Conservation (phyloP, 23 tunicate species). For the Trididemnum nubilum region DNA sequence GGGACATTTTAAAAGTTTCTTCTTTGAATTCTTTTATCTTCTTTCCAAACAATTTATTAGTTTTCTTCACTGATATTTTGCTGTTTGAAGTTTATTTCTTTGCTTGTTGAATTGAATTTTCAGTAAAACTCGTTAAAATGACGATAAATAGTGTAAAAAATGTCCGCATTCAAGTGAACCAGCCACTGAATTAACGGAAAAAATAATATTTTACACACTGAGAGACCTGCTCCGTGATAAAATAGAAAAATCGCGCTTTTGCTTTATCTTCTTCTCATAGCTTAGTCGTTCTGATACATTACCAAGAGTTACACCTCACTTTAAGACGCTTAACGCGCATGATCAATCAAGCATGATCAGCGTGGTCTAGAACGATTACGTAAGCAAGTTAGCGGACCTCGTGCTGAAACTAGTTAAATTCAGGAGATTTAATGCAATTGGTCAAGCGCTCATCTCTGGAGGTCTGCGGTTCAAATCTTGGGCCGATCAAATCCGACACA, state of each 20-base stretch:
- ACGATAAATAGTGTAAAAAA: slow-evolving; percentile 11
- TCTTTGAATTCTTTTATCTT: not conserved
- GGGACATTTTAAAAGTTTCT: slow-evolving; percentile 58
- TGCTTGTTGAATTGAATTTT: not conserved
- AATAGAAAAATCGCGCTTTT: slow-evolving; percentile 38
- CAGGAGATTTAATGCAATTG: too few species aligned
- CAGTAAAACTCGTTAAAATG: not conserved
- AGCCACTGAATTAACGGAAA: slow-evolving; percentile 81
- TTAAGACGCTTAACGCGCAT: slow-evolving; percentile 50
- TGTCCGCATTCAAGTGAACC: slow-evolving; percentile 85
- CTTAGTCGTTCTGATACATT: slow-evolving; percentile 47
- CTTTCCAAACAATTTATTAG: not conserved
- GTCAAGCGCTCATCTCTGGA: too few species aligned
- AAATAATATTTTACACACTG: slow-evolving; percentile 56
- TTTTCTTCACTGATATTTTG: not conserved
- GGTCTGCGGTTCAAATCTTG: too few species aligned
- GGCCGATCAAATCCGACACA: too few species aligned
- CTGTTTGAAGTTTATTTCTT: not conserved
- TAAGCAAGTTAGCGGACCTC: too few species aligned
- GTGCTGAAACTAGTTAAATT: too few species aligned
- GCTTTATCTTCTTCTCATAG: slow-evolving; percentile 70
- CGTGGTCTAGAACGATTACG: not conserved
- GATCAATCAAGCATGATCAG: slow-evolving; percentile 26
- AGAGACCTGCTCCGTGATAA: slow-evolving; percentile 97
- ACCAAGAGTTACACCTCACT: slow-evolving; percentile 36